Evolutionary conservation across 2,113 vertebrate genomes (phyloP), one percentile per base, ranked within the genome.

Genomic region (Boleophthalmus pectinirostris): DNA sequence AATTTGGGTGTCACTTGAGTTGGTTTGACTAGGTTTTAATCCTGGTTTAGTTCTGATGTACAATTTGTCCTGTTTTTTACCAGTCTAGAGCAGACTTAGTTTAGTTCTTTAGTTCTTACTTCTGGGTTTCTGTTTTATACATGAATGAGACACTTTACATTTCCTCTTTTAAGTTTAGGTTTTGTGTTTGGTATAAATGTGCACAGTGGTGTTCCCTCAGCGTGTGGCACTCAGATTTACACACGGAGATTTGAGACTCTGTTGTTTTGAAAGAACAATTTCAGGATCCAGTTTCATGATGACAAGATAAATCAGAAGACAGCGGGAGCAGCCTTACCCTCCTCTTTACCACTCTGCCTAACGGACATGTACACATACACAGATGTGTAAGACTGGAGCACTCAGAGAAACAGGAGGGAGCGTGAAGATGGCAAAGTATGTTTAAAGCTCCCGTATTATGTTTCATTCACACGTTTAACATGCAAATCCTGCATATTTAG

Each of bases 281-380:
- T 73, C 71, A 73, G 66, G 73, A 74, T 74, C 46, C 33, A 38
- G 68, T 74, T 79, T 79, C 35, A 68, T 66, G 47, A 77, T 65
- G 77, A 80, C 67, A 74, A 69, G 74, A 70, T 71, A 58, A 82
- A 82, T 45, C 35, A 67, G 60, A 66, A 75, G 51, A 63, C 66
- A 75, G 72, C 49, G 20, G 20, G 54, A 78, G 38, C 23, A 14
- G 25, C 74, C 74, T 69, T 38, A n/a, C 77, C 61, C 29, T 12
- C 61, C 78, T 60, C 49, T 25, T 68, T 53, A n/a, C 68, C 23
- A 5, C 56, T 54, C 23, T 43, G 23, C 54, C 67, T 75, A 25
- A 23, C 25, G 75, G 70, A 24, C 82, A 51, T 80, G 82, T 80
- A 76, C 67, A 82, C 74, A 71, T 46, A 9, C 68, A 54, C 74